A percentile compares a stretch with the other conserved stretches of the same genome.
Evolutionary conservation across 2,888 invertebrate genomes (phyloP).

Genomic region (Xestoiulus laeticollis): DNA sequence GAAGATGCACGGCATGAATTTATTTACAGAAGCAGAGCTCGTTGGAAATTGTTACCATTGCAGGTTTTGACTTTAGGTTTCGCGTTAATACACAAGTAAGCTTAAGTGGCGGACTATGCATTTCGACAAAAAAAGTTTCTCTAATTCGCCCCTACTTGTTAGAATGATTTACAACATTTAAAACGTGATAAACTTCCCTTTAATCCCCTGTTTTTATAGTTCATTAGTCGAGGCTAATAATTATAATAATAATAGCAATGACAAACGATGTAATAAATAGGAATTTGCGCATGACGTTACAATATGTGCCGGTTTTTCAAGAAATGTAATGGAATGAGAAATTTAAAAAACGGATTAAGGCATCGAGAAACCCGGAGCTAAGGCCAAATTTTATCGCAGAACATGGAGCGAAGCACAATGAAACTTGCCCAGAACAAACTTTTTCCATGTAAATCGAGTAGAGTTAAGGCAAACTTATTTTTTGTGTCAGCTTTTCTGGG

Average conservation of each 20-base stretch:
- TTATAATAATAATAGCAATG: not conserved
- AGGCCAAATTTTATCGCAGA: not conserved
- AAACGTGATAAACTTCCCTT: not conserved
- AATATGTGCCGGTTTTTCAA: not conserved
- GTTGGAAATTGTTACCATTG: not conserved
- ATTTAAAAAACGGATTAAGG: not conserved
- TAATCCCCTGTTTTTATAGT: not conserved
- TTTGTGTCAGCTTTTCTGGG: not conserved
- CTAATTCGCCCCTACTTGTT: not conserved
- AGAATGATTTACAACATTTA: not conserved
- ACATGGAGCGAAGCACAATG: not conserved
- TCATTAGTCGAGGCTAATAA: not conserved
- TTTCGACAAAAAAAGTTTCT: not conserved
- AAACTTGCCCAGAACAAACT: not conserved
- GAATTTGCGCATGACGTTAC: not conserved
- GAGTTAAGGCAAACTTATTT: no score
- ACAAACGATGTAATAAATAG: constrained; percentile 25
- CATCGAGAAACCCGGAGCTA: not conserved
- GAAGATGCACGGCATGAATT: no score
- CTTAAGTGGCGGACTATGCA: not conserved
- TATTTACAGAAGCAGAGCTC: no score
- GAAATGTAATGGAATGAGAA: not conserved
- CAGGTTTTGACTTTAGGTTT: not conserved
- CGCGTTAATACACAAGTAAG: not conserved
- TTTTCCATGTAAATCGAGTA: no score